phyloP scores from a whole-genome alignment of 2,113 vertebrate genomes.

The Ursus arctos region DNA sequence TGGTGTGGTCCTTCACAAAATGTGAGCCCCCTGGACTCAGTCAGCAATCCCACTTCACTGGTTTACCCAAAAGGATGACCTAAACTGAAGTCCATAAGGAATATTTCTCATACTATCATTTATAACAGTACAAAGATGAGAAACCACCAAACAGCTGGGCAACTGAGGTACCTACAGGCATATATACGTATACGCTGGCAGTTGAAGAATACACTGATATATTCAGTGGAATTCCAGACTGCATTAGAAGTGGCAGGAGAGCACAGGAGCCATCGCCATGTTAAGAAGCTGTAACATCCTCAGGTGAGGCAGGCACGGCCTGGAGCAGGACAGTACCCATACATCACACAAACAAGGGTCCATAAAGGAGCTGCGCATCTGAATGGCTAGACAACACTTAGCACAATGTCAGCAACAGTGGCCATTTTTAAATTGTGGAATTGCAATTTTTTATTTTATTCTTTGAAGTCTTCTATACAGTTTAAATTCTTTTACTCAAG shows the following conservation, averaged over 20 bases:
- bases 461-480: not conserved
- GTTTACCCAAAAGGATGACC: not conserved
- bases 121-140: not conserved
- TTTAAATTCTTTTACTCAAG: not conserved
- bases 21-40: not conserved
- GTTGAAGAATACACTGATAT: not conserved
- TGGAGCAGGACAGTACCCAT: not conserved
- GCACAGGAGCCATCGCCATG: not conserved
- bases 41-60: not conserved
- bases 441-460: not conserved
- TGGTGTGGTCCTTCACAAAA: not conserved
- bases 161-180: not conserved
- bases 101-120: not conserved
- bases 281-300: not conserved
- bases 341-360: not conserved
- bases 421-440: not conserved
- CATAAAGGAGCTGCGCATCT: not conserved
- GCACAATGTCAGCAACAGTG: not conserved
- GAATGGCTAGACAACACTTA: not conserved
- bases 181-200: not conserved
- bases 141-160: not conserved
- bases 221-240: not conserved
- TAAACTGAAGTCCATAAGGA: not conserved
- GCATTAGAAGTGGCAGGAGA: not conserved
- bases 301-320: not conserved